These are phyloP conservation scores for Regulus satrapa DNA, from an alignment of 2,113 vertebrate genomes.

Conservation along the genomic window DNA sequence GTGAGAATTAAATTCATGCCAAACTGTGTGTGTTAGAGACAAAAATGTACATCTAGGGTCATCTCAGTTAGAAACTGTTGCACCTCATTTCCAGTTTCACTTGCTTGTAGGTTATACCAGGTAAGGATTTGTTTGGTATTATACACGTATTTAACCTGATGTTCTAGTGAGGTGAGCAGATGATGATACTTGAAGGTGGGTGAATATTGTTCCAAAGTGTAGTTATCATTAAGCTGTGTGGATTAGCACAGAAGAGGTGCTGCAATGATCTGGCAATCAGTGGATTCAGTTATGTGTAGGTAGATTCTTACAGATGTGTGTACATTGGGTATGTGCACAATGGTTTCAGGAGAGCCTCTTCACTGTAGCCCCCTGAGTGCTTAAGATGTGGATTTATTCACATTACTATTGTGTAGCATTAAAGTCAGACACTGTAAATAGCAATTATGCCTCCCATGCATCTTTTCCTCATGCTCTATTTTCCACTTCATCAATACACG, in stretches of 20 bases:
- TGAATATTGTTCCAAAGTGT: background rate
- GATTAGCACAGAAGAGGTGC: background rate
- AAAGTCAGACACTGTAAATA: background rate
- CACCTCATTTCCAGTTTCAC: background rate
- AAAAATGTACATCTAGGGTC: background rate
- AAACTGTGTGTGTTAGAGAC: background rate
- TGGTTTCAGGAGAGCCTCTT: background rate
- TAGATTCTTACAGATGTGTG: background rate
- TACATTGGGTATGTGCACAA: background rate
- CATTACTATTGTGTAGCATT: background rate
- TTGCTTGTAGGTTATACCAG: background rate
- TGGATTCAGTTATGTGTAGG: rapidly evolving
- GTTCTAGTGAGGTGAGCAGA: background rate
- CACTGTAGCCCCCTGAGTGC: background rate
- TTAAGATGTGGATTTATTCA: background rate
- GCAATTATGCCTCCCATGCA: background rate
- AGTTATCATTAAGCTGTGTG: background rate
- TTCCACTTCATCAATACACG: background rate
- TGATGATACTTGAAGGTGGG: background rate
- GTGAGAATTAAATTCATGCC: background rate
- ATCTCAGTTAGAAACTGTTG: background rate
- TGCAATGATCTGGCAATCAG: background rate
- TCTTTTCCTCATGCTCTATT: background rate
- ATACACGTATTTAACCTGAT: background rate
- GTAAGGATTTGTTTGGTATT: background rate